Conservation (phyloP, 2,888 invertebrate genomes). For the Mesorhabditis sp. region DNA sequence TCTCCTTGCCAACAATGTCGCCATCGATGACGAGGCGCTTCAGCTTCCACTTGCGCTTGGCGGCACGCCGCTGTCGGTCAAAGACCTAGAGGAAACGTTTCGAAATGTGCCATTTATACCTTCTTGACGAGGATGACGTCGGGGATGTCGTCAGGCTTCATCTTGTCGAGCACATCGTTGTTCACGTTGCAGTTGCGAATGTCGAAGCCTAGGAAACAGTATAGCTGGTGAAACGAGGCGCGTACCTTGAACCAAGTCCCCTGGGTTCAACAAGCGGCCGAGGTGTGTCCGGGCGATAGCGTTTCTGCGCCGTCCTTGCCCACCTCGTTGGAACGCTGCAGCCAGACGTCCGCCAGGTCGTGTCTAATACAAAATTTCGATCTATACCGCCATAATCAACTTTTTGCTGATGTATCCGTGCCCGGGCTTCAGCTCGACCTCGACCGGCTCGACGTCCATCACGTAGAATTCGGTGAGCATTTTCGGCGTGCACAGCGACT, state of each 20-base stretch:
- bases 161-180: constrained; percentile 79
- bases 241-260: constrained; percentile 82
- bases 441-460: constrained; percentile 83
- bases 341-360: constrained; percentile 85
- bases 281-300: constrained; percentile 85
- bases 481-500: constrained; percentile 81
- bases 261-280: constrained; percentile 84
- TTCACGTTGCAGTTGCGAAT: constrained; percentile 86
- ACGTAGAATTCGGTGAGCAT: constrained; percentile 86
- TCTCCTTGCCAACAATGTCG: constrained; percentile 55
- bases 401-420: constrained; percentile 81
- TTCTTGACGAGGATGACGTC: constrained; percentile 95
- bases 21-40: constrained; percentile 72
- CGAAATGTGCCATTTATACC: constrained; percentile 55
- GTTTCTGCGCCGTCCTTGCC: constrained; percentile 75
- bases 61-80: constrained; percentile 70
- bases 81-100: constrained; percentile 25
- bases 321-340: constrained; percentile 67
- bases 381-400: constrained; percentile 28
- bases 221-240: not conserved
- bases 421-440: constrained; percentile 67
- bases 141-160: constrained; percentile 70
- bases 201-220: constrained; percentile 71
- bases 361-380: constrained; percentile 63
- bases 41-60: constrained; percentile 81